A percentile compares a stretch with the other conserved stretches of the same genome.
phyloP scores from a whole-genome alignment of 2,113 vertebrate genomes.

The Sisor rabdophorus region DNA sequence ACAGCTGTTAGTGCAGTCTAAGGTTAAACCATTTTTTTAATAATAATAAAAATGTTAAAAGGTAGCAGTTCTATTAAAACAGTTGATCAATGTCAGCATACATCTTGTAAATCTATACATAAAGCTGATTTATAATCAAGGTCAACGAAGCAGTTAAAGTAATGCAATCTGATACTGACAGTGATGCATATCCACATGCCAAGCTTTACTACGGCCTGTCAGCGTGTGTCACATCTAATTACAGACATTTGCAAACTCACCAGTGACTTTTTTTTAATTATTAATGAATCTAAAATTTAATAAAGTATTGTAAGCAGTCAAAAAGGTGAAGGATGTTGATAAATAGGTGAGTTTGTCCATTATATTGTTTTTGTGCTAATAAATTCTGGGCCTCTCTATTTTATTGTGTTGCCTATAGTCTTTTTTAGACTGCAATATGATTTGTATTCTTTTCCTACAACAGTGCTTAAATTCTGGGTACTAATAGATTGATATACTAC shows the following conservation, averaged over 20 bases:
- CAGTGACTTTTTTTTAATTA: neutral
- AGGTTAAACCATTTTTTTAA: neutral
- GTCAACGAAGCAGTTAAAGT: neutral
- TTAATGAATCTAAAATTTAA: neutral
- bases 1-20: constrained; percentile 8
- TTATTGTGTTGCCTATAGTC: constrained; percentile 6
- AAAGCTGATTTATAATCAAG: constrained; percentile 3
- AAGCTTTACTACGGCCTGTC: neutral
- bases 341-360: neutral
- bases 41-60: constrained; percentile 5
- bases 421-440: neutral
- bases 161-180: constrained; percentile 1
- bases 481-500: neutral
- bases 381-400: neutral
- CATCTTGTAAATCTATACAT: neutral
- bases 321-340: neutral
- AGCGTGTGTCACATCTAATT: neutral
- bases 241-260: neutral
- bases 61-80: neutral
- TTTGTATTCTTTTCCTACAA: neutral
- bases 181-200: neutral
- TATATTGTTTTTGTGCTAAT: neutral
- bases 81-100: neutral
- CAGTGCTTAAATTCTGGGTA: neutral
- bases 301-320: neutral